phyloP scores from a whole-genome alignment of 2,888 invertebrate species.

The Microlaimidae sp. region DNA sequence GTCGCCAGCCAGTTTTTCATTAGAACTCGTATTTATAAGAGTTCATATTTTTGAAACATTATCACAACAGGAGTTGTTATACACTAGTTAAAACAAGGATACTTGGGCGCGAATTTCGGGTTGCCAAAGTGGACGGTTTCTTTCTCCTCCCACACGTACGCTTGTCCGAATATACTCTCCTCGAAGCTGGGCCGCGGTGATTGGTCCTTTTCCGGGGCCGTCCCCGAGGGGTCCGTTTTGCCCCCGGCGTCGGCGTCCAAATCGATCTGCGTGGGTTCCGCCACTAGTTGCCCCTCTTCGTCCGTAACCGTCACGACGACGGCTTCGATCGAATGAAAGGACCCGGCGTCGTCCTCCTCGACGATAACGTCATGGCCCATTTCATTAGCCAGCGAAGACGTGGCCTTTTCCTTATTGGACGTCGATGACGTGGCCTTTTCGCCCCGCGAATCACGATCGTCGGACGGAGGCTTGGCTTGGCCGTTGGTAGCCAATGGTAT shows the following conservation, averaged over 20 bases:
- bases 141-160: constrained; percentile 30
- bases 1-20: too few species aligned
- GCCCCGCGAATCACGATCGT: neutral
- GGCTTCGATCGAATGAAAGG: neutral
- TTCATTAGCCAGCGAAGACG: neutral
- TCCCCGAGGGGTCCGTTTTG: too few species aligned
- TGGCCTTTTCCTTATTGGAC: neutral
- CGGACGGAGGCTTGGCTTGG: too few species aligned
- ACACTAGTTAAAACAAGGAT: too few species aligned
- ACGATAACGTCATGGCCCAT: too few species aligned
- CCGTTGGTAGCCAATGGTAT: constrained; percentile 27
- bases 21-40: too few species aligned
- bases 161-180: constrained; percentile 28
- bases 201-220: neutral
- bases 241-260: too few species aligned
- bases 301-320: neutral
- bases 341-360: too few species aligned
- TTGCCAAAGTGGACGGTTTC: constrained; percentile 29
- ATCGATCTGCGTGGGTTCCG: too few species aligned
- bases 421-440: too few species aligned
- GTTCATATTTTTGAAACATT: too few species aligned
- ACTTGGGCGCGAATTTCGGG: constrained; percentile 29
- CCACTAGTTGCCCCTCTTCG: neutral
- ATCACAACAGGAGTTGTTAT: too few species aligned
- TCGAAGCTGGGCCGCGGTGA: constrained; percentile 17